Percentiles rank a stretch among this genome's conserved stretches.
These are phyloP conservation scores for Metridium senile DNA, from an alignment of 92 coral and sea anemone genomes.

Conservation along the genomic window DNA sequence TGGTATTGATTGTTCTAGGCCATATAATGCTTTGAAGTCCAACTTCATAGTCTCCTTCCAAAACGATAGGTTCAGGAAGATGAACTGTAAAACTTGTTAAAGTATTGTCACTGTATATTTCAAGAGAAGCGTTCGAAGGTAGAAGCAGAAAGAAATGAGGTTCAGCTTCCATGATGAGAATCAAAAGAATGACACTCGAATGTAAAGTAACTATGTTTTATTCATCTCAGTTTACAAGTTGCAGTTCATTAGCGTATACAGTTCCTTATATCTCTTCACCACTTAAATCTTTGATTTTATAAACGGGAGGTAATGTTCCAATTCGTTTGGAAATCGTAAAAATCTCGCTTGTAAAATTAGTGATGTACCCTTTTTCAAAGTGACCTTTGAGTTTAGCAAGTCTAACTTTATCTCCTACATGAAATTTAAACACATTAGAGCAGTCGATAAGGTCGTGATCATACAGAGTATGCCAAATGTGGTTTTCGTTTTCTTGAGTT, in stretches of 20 bases:
- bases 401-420: conserved; percentile 32
- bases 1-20: conserved; percentile 17
- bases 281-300: conserved; percentile 29
- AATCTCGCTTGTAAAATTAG: conserved; percentile 30
- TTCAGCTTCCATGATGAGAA: background rate
- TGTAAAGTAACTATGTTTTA: background rate
- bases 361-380: conserved; percentile 44
- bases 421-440: conserved; percentile 20
- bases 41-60: conserved; percentile 47
- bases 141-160: conserved; percentile 32
- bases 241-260: conserved; percentile 35
- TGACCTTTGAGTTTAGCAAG: conserved; percentile 19
- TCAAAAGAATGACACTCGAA: background rate
- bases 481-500: conserved; percentile 16
- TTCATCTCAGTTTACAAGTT: conserved; percentile 18
- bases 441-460: conserved; percentile 11
- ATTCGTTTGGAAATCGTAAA: conserved; percentile 36
- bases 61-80: conserved; percentile 31
- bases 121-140: conserved; percentile 43
- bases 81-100: conserved; percentile 44
- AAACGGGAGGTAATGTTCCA: conserved; percentile 31
- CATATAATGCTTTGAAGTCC: conserved; percentile 21
- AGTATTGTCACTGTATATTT: conserved; percentile 47
- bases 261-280: conserved; percentile 38
- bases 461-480: conserved; percentile 39